These are phyloP conservation scores for Sympetrum striolatum DNA, from an alignment of 2,888 invertebrate genomes.

Conservation along the genomic window DNA sequence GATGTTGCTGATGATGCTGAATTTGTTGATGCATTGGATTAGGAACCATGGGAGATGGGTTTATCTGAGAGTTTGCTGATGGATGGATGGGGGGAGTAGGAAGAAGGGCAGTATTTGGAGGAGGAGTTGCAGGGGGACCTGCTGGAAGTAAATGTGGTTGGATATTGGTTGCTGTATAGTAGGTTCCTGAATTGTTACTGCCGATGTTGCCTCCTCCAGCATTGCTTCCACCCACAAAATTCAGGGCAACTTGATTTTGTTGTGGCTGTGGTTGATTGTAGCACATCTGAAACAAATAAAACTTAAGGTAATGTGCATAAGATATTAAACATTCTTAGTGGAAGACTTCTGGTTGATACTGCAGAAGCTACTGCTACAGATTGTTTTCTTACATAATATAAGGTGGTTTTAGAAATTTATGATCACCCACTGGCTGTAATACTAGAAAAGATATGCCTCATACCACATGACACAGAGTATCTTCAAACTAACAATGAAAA, in stretches of 20 bases:
- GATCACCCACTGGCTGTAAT: too few relatives aligned
- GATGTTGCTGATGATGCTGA: constrained; percentile 33
- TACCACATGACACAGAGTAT: too few relatives aligned
- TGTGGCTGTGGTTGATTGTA: constrained; percentile 12
- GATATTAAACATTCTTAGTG: too few relatives aligned
- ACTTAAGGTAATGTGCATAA: neutral
- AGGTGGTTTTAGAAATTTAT: too few relatives aligned
- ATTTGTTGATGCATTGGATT: constrained; percentile 24
- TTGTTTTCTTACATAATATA: too few relatives aligned
- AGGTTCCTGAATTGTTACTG: neutral
- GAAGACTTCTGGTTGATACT: too few relatives aligned
- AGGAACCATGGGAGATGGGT: neutral
- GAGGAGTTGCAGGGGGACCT: constrained; percentile 17
- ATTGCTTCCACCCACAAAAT: neutral
- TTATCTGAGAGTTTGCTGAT: neutral
- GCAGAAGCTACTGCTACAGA: too few relatives aligned
- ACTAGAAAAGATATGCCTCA: too few relatives aligned
- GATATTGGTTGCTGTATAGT: neutral
- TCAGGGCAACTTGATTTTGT: constrained; percentile 11
- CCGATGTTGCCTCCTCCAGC: neutral
- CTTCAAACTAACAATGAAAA: too few relatives aligned
- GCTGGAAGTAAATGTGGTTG: constrained; percentile 10
- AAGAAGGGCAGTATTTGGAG: neutral
- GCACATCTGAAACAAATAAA: neutral
- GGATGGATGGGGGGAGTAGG: constrained; percentile 15